Evolutionary conservation across 2,113 vertebrate genomes (phyloP).

Genomic region (Callochromis pleurospilus): DNA sequence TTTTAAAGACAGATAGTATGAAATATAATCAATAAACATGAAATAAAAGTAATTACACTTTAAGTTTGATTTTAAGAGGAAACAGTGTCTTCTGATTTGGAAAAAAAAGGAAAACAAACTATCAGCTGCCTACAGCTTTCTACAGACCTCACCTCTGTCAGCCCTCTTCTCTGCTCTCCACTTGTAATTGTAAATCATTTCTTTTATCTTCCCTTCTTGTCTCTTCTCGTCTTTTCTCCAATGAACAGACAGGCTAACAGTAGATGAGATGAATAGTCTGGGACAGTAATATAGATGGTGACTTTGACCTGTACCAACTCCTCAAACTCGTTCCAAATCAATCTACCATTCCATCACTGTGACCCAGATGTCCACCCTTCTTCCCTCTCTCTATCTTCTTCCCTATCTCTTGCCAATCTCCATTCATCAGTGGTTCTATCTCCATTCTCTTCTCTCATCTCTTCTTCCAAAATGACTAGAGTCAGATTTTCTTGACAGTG

Average conservation of each 20-base stretch:
- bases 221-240: background rate
- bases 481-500: background rate
- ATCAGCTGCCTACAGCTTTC: background rate
- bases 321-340: slow-evolving; percentile 68
- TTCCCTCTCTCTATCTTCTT: slow-evolving; percentile 4
- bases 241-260: background rate
- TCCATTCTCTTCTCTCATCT: slow-evolving; percentile 32
- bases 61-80: background rate
- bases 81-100: background rate
- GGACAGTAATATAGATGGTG: slow-evolving; percentile 63
- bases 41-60: background rate
- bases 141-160: background rate
- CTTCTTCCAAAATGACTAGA: slow-evolving; percentile 9
- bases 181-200: background rate
- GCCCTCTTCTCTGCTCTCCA: background rate
- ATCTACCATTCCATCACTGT: slow-evolving; percentile 63
- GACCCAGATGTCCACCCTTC: slow-evolving; percentile 43
- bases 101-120: background rate
- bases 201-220: background rate
- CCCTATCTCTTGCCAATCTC: slow-evolving; percentile 35
- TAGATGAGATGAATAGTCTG: slow-evolving; percentile 60
- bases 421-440: slow-evolving; percentile 45
- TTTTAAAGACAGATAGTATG: background rate
- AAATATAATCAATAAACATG: background rate
- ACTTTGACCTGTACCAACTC: slow-evolving; percentile 60